Conservation (phyloP, 2,113 vertebrate genomes). For the Capreolus pygargus region DNA sequence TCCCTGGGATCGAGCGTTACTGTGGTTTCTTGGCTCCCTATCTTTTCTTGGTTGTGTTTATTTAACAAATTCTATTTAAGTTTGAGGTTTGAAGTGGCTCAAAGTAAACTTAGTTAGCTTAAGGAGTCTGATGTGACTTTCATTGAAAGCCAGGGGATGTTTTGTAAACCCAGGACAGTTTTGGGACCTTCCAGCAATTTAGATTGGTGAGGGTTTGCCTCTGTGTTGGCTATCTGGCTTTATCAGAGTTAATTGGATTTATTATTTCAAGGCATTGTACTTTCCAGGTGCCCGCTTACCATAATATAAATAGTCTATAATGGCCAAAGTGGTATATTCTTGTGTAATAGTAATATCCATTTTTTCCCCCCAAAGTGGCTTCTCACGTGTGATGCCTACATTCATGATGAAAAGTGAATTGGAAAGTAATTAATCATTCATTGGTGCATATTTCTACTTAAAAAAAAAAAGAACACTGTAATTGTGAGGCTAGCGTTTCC, state of each 20-base stretch:
- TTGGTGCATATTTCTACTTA: not conserved
- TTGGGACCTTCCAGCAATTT: conserved; percentile 12
- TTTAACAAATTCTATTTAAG: conserved; percentile 71
- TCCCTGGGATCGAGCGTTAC: not conserved
- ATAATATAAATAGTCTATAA: not conserved
- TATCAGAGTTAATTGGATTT: not conserved
- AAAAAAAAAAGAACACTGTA: no score
- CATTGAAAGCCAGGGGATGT: not conserved
- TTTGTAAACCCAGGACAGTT: not conserved
- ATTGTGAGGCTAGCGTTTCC: not conserved
- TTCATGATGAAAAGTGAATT: not conserved
- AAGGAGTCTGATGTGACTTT: conserved; percentile 32
- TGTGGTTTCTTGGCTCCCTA: conserved; percentile 49
- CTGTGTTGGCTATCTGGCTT: not conserved
- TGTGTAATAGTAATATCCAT: not conserved
- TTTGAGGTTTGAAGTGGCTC: conserved; percentile 71
- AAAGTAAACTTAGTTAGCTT: conserved; percentile 58
- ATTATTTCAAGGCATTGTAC: conserved; percentile 15
- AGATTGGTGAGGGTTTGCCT: not conserved
- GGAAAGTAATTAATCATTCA: not conserved
- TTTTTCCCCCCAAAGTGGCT: not conserved
- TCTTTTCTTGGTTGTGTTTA: conserved; percentile 66
- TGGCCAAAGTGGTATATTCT: not conserved
- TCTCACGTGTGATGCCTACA: not conserved
- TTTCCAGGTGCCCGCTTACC: not conserved